A percentile compares a stretch with the other conserved stretches of the same genome.
These are phyloP conservation scores for Apaloderma vittatum DNA, from an alignment of 2,113 vertebrate species.

Conservation along the genomic window DNA sequence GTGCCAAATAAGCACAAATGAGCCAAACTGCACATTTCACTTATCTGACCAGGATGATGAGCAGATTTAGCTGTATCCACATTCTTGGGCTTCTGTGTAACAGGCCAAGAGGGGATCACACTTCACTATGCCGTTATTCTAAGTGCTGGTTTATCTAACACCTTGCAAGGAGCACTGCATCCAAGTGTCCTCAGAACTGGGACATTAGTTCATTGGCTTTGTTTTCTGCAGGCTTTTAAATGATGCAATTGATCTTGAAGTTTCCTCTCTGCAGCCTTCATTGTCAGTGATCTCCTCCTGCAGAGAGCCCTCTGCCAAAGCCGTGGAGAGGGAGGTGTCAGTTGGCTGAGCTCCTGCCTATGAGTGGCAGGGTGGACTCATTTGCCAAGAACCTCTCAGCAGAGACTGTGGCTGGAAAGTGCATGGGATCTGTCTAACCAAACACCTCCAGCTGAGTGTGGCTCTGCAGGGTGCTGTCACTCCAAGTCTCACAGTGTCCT, in stretches of 20 bases:
- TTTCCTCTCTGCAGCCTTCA: background rate
- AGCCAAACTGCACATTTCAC: background rate
- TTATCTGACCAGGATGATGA: background rate
- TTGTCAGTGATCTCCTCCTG: background rate
- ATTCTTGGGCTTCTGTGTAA: background rate
- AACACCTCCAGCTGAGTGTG: background rate
- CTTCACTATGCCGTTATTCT: background rate
- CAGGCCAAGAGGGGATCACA: background rate
- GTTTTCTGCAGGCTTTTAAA: background rate
- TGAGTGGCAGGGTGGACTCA: background rate
- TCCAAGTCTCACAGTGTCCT: background rate
- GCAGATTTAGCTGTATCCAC: background rate
- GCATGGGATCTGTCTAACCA: background rate
- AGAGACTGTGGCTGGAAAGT: background rate
- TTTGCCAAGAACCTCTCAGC: constrained; percentile 34
- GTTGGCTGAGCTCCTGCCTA: background rate
- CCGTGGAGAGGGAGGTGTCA: background rate
- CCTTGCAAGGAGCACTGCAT: background rate
- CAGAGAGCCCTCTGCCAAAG: background rate
- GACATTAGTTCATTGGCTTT: background rate
- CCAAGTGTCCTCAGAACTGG: background rate
- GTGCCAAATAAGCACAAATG: background rate
- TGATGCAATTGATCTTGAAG: background rate
- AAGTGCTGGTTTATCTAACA: background rate
- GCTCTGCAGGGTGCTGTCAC: constrained; percentile 20